Conservation (phyloP, 2,797 vertebrate species). For the Centropyge bicolor region DNA sequence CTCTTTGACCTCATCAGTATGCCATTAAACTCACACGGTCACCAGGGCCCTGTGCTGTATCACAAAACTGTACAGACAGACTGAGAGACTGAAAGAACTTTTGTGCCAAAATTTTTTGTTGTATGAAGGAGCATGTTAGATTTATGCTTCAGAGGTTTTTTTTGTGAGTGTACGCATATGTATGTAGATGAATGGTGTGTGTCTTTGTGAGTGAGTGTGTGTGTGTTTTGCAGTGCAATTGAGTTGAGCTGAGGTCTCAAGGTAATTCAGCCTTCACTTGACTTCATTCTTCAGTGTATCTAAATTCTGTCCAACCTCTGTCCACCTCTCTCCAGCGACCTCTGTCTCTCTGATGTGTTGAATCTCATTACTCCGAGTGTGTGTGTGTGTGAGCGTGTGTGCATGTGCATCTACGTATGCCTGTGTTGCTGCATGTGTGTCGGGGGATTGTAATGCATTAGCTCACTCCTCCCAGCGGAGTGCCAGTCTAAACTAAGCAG, state of each 20-base stretch:
- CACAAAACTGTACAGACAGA: constrained; percentile 48
- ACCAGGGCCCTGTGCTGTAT: constrained; percentile 74
- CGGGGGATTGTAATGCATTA: constrained; percentile 74
- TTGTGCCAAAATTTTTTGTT: constrained; percentile 21
- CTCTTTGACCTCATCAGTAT: constrained; percentile 83
- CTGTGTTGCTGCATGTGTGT: constrained; percentile 23
- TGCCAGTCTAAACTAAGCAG: constrained; percentile 82
- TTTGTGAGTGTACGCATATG: neutral
- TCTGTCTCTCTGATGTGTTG: constrained; percentile 58
- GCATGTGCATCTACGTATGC: constrained; percentile 10
- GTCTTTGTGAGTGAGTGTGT: constrained; percentile 6
- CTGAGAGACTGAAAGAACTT: constrained; percentile 13
- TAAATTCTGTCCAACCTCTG: constrained; percentile 61
- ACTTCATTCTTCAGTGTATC: constrained; percentile 56
- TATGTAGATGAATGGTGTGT: neutral
- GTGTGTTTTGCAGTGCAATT: constrained; percentile 10
- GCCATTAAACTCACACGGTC: constrained; percentile 75
- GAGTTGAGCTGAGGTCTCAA: constrained; percentile 25
- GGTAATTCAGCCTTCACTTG: constrained; percentile 57
- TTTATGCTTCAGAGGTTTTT: constrained; percentile 13
- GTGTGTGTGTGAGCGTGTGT: constrained; percentile 27
- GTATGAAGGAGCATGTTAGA: constrained; percentile 15
- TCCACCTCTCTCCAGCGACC: constrained; percentile 52
- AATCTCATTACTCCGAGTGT: constrained; percentile 59
- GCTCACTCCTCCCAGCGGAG: constrained; percentile 74